Percentiles rank a stretch among this genome's conserved stretches.
These are phyloP conservation scores for Chelmon rostratus DNA, from an alignment of 2,797 vertebrate genomes.

Conservation along the genomic window DNA sequence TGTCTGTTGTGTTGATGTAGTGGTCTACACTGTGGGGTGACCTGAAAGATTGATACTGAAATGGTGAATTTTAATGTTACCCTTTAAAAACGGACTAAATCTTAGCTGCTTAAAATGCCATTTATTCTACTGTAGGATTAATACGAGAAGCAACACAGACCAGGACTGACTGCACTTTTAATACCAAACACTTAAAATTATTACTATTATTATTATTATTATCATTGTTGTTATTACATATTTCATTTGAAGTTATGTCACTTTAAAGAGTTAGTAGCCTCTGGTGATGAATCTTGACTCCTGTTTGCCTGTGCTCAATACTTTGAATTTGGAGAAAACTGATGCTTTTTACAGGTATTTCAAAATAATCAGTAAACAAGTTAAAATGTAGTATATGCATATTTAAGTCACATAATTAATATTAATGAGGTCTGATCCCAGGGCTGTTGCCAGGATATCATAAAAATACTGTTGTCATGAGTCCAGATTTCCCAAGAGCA, in stretches of 20 bases:
- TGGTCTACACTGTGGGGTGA: neutral
- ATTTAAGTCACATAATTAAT: neutral
- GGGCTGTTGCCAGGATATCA: neutral
- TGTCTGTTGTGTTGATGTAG: conserved; percentile 17
- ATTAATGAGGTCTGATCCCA: neutral
- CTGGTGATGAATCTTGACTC: neutral
- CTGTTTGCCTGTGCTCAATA: neutral
- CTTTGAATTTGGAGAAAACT: neutral
- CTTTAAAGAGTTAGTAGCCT: neutral
- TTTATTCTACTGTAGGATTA: neutral
- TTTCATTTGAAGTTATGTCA: neutral
- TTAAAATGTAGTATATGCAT: neutral
- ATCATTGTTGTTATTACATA: too few relatives aligned
- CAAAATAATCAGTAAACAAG: neutral
- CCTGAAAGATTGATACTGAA: conserved; percentile 13
- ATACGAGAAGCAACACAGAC: neutral
- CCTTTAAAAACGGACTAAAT: neutral
- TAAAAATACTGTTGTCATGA: neutral
- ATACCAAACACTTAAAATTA: neutral
- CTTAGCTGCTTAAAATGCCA: neutral
- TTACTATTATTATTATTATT: too few relatives aligned
- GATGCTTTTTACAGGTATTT: conserved; percentile 4
- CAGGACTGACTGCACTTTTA: neutral
- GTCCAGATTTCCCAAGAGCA: neutral
- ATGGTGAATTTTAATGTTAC: neutral